phyloP scores from a whole-genome alignment of 2,113 vertebrate genomes.

The Alethe castanea region DNA sequence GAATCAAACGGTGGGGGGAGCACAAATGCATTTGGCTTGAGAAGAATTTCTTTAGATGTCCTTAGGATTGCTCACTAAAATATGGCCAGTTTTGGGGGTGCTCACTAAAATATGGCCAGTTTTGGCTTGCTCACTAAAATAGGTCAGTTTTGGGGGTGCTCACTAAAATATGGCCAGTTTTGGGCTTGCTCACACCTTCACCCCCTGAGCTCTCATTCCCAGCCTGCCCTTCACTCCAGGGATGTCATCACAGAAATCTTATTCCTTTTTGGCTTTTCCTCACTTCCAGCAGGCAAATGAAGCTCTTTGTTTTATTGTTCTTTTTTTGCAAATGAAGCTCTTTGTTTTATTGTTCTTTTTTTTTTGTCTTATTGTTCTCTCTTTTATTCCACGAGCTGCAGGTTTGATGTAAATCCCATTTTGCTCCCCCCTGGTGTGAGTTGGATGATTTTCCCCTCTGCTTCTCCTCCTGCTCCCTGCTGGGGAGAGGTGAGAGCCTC shows the following conservation, averaged over 20 bases:
- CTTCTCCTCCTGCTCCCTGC: background rate
- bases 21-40: background rate
- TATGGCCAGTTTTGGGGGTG: too few relatives aligned
- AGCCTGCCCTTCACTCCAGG: too few relatives aligned
- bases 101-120: too few relatives aligned
- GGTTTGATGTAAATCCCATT: background rate
- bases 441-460: background rate
- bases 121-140: too few relatives aligned
- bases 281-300: too few relatives aligned
- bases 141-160: background rate
- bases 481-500: background rate
- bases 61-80: background rate
- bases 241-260: too few relatives aligned
- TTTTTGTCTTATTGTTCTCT: background rate
- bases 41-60: background rate
- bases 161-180: background rate
- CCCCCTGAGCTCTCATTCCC: too few relatives aligned
- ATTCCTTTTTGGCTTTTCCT: too few relatives aligned
- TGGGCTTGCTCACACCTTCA: background rate
- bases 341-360: background rate
- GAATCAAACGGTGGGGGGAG: background rate
- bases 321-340: background rate
- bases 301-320: background rate
- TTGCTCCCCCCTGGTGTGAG: background rate
- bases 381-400: background rate